Evolutionary conservation across 2,888 invertebrate genomes (phyloP).

Genomic region (Psylliodes chrysocephalus): DNA sequence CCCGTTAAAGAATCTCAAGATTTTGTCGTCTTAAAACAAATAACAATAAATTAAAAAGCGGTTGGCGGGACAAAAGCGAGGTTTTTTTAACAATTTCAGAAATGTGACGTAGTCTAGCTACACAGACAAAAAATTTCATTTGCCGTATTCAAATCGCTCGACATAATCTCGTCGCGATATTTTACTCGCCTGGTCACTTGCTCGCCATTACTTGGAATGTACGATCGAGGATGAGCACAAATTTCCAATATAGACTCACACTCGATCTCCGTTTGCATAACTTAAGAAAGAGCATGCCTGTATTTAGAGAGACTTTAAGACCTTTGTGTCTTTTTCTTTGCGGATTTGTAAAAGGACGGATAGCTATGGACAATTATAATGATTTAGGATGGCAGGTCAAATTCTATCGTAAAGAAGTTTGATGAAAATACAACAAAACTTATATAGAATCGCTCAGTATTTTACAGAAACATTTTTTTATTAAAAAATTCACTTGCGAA

Average conservation of each 20-base stretch:
- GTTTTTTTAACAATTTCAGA: conserved; percentile 31
- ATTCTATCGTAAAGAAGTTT: too few relatives aligned
- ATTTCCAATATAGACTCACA: not conserved
- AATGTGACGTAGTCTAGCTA: conserved; percentile 23
- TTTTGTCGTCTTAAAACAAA: conserved; percentile 24
- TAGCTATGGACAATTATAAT: too few relatives aligned
- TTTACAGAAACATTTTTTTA: too few relatives aligned
- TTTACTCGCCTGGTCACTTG: conserved; percentile 1
- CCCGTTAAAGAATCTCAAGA: conserved; percentile 26
- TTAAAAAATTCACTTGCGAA: too few relatives aligned
- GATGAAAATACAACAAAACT: too few relatives aligned
- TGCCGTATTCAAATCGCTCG: conserved; percentile 26
- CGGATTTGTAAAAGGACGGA: too few relatives aligned
- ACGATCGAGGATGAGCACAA: conserved; percentile 7
- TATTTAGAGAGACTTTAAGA: too few relatives aligned
- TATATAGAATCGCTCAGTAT: too few relatives aligned
- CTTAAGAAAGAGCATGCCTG: too few relatives aligned
- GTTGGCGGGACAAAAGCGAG: conserved; percentile 20
- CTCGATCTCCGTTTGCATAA: too few relatives aligned
- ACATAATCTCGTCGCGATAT: conserved; percentile 13
- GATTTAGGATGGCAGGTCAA: too few relatives aligned
- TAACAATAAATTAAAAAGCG: conserved; percentile 32
- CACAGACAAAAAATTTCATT: conserved; percentile 16
- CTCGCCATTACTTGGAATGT: conserved; percentile 5
- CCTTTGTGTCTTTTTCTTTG: too few relatives aligned